Evolutionary conservation across 2,113 vertebrate genomes (phyloP).

Genomic region (Circaetus gallicus): DNA sequence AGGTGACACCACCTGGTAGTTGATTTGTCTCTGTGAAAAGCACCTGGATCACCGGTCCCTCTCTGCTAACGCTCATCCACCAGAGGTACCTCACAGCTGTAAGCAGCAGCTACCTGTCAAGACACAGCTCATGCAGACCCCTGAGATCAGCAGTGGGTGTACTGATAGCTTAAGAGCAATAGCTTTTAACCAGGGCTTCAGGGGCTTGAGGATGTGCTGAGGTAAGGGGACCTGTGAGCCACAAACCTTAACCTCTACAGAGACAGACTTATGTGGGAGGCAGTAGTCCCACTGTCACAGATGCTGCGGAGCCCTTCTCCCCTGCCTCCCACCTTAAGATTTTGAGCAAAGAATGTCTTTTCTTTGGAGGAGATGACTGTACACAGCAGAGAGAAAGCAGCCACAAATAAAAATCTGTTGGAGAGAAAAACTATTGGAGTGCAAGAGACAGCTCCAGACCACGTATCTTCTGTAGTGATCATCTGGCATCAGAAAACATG

Average conservation of each 20-base stretch:
- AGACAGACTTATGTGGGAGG: not conserved
- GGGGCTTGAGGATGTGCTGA: not conserved
- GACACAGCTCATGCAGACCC: not conserved
- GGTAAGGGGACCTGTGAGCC: not conserved
- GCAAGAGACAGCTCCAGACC: not conserved
- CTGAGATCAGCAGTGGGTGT: not conserved
- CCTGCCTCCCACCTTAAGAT: not conserved
- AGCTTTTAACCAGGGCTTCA: not conserved
- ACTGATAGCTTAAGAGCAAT: not conserved
- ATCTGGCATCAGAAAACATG: not conserved
- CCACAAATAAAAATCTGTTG: not conserved
- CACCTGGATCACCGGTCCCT: not conserved
- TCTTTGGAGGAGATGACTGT: not conserved
- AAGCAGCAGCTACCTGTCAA: not conserved
- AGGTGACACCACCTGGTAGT: not conserved
- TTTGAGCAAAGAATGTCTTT: not conserved
- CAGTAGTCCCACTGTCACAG: not conserved
- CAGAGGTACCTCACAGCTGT: not conserved
- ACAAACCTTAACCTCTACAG: not conserved
- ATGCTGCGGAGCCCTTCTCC: not conserved
- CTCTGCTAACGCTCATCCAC: not conserved
- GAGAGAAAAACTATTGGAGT: not conserved
- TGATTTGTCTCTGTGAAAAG: not conserved
- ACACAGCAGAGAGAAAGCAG: not conserved
- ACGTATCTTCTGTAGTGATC: not conserved